Evolutionary conservation across 2,113 vertebrate species (phyloP).

Genomic region (Hiodon alosoides): DNA sequence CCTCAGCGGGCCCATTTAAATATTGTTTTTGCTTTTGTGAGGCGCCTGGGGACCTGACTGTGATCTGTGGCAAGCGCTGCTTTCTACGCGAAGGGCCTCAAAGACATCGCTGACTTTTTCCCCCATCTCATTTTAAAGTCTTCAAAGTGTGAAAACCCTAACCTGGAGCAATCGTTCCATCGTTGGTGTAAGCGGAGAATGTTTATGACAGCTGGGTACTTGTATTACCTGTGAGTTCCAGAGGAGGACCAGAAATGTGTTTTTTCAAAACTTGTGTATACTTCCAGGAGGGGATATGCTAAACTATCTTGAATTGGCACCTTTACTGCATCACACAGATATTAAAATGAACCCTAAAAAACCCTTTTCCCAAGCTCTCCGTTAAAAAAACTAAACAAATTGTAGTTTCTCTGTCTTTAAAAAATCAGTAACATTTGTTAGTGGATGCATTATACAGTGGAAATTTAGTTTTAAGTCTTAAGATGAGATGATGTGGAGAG

Average conservation of each 20-base stretch:
- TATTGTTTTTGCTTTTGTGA: too few relatives aligned
- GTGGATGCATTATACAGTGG: too few relatives aligned
- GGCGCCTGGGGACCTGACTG: constrained; percentile 43
- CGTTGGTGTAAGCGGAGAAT: constrained; percentile 60
- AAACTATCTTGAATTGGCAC: constrained; percentile 70
- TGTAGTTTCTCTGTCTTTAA: background rate
- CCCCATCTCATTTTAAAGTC: constrained; percentile 64
- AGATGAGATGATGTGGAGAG: background rate
- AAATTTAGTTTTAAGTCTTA: background rate
- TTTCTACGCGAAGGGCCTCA: constrained; percentile 55
- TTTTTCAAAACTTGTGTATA: constrained; percentile 57
- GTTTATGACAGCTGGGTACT: constrained; percentile 60
- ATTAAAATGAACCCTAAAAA: constrained; percentile 60
- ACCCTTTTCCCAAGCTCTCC: constrained; percentile 22
- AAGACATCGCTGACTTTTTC: constrained; percentile 54
- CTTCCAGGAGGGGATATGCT: constrained; percentile 58
- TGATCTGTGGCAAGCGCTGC: constrained; percentile 27
- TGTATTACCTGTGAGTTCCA: constrained; percentile 67
- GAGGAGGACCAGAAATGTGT: constrained; percentile 40
- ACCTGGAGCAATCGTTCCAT: constrained; percentile 65
- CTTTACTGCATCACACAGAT: constrained; percentile 62
- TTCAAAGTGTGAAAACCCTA: constrained; percentile 72
- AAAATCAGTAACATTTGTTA: too few relatives aligned
- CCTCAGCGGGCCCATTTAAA: too few relatives aligned
- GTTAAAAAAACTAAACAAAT: background rate